Evolutionary conservation across 2,888 invertebrate species (phyloP).

Genomic region (Molanna angustata): DNA sequence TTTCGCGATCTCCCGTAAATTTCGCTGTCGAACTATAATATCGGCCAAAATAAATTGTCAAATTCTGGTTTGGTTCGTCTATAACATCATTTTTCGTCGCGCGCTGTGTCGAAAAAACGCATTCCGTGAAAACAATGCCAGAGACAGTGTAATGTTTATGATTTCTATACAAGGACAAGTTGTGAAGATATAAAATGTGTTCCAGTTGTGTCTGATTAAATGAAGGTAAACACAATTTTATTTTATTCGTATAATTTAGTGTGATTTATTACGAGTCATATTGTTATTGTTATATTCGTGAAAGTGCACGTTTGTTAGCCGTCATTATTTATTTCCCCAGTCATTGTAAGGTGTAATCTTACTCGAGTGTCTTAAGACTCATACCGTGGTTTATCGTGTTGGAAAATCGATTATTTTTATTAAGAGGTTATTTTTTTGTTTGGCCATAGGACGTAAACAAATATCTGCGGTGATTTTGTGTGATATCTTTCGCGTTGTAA

Average conservation of each 20-base stretch:
- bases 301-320: not conserved
- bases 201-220: conserved; percentile 21
- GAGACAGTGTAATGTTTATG: conserved; percentile 25
- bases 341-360: conserved; percentile 6
- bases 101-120: conserved; percentile 1
- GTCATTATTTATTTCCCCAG: not conserved
- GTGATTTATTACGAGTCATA: not conserved
- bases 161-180: conserved; percentile 19
- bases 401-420: conserved; percentile 28
- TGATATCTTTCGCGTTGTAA: too few relatives aligned
- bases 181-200: conserved; percentile 24
- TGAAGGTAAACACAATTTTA: conserved; percentile 27
- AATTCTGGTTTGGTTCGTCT: conserved; percentile 4
- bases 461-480: not conserved
- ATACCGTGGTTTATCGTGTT: conserved; percentile 13
- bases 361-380: conserved; percentile 15
- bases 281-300: not conserved
- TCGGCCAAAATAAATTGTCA: conserved; percentile 15
- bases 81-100: not conserved
- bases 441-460: not conserved
- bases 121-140: conserved; percentile 14
- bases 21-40: conserved; percentile 16
- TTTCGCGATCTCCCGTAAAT: conserved; percentile 21
- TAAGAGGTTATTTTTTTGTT: conserved; percentile 6
- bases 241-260: not conserved